Conservation (phyloP, 2,888 invertebrate genomes). For the Dugesia japonica region DNA sequence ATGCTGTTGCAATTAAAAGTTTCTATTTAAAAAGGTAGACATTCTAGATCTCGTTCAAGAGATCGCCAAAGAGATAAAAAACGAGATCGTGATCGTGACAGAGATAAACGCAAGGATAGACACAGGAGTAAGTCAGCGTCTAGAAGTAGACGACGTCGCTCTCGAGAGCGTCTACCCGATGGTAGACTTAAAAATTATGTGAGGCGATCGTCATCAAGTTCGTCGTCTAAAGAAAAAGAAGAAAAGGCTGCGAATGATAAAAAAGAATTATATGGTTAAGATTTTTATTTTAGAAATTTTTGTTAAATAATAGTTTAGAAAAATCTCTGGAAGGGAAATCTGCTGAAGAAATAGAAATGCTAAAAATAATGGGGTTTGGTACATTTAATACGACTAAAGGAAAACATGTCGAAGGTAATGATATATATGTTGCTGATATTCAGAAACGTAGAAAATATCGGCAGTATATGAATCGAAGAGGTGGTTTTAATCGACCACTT, state of each 20-base stretch:
- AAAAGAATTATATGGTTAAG: background rate
- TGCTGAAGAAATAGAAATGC: slow-evolving; percentile 55
- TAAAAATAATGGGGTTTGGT: slow-evolving; percentile 87
- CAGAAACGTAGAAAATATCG: slow-evolving; percentile 80
- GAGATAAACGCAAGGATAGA: background rate
- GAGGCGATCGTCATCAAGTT: background rate
- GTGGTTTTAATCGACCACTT: slow-evolving; percentile 76
- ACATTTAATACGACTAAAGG: slow-evolving; percentile 83
- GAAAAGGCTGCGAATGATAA: background rate
- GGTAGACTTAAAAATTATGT: background rate
- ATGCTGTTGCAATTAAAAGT: background rate
- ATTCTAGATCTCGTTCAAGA: background rate
- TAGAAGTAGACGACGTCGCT: background rate
- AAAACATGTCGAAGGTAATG: slow-evolving; percentile 81
- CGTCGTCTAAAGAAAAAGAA: background rate
- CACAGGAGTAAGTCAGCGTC: background rate
- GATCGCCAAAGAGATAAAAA: background rate
- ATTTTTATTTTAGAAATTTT: too few species aligned
- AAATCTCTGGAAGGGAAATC: slow-evolving; percentile 27
- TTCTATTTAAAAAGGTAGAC: background rate
- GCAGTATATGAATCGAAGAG: slow-evolving; percentile 97
- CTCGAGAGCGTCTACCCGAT: background rate
- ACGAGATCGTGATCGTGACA: background rate
- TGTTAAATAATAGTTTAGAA: background rate
- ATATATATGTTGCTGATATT: slow-evolving; percentile 80